Evolutionary conservation across 53 echinoderm and acorn worm species (phyloP), one percentile per base, ranked within the genome.

Genomic region (Astropecten irregularis): DNA sequence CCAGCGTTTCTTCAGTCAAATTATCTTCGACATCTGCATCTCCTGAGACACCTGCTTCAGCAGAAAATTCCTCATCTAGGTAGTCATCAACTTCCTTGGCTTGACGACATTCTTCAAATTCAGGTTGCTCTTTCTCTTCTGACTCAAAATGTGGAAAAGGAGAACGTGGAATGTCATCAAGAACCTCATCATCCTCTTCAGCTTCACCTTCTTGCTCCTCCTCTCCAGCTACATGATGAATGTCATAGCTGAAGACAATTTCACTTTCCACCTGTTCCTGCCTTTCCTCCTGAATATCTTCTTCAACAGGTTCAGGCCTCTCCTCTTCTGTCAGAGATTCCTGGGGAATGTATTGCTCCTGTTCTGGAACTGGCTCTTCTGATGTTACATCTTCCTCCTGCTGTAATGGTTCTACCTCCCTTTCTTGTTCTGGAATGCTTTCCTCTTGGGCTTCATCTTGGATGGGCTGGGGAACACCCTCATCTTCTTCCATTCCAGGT

Each of bases 21-120:
- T 64, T 50, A 51, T 86, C 91, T 73, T 71, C 86, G 27, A 86
- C 62, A 46, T 81, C 86, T 6, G 81, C 52, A 69, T 72, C 87
- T 49, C 74, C 87, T 30, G 52, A 37, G 3, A 59, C 60, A 20
- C 59, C 76, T 25, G 26, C 64, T 18, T 72, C 73, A 39, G 30
- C 49, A 30, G 71, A 61, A 35, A 71, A 72, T 40, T 89, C 81
- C 81, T 49, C 82, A 70, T 34, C 32, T 23, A 20, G 56, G 69
- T 81, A 35, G 59, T 85, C 85, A 49, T 56, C 76, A 20, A 44
- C 36, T 66, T 82, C 83, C 73, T 85, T 57, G 37, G 62, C 25
- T 2, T 68, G 31, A 68, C 61, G 37, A 31, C 65, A 66, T 20
- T 91, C 91, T 32, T 71, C 87, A 21, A 50, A 40, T 40, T 76